Conservation (phyloP, 2,888 invertebrate species). For the Leucania comma region DNA sequence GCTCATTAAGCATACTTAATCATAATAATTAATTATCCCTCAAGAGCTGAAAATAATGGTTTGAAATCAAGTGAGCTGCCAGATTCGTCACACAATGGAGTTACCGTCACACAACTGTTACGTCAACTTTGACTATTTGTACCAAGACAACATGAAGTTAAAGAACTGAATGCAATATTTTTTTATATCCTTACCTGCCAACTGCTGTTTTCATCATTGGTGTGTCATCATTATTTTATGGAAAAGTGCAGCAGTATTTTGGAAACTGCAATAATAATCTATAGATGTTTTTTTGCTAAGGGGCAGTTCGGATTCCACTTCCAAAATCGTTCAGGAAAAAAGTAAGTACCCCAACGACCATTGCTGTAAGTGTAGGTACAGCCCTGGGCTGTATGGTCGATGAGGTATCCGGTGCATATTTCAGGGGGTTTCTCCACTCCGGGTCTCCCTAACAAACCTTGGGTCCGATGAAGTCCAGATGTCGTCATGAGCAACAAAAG, state of each 20-base stretch:
- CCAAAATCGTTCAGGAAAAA: neutral
- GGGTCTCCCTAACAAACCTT: too few species aligned
- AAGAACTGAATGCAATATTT: constrained; percentile 17
- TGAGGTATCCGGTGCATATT: too few species aligned
- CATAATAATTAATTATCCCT: neutral
- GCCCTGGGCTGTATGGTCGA: too few species aligned
- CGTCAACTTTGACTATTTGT: constrained; percentile 59
- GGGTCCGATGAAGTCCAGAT: too few species aligned
- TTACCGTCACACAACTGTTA: constrained; percentile 44
- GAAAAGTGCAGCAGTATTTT: neutral
- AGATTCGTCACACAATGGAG: constrained; percentile 37
- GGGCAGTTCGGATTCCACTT: neutral
- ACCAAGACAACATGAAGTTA: constrained; percentile 53
- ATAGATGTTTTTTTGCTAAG: neutral
- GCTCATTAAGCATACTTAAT: neutral
- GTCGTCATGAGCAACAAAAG: too few species aligned
- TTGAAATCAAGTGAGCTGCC: neutral
- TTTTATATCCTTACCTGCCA: neutral
- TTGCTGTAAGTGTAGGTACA: too few species aligned
- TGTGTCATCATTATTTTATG: too few species aligned
- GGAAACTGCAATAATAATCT: too few species aligned
- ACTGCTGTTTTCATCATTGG: neutral
- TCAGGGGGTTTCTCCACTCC: too few species aligned
- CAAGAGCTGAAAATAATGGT: neutral
- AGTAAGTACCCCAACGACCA: too few species aligned